These are phyloP conservation scores for Physocephala rufipes DNA, from an alignment of 2,888 invertebrate species.

Conservation along the genomic window DNA sequence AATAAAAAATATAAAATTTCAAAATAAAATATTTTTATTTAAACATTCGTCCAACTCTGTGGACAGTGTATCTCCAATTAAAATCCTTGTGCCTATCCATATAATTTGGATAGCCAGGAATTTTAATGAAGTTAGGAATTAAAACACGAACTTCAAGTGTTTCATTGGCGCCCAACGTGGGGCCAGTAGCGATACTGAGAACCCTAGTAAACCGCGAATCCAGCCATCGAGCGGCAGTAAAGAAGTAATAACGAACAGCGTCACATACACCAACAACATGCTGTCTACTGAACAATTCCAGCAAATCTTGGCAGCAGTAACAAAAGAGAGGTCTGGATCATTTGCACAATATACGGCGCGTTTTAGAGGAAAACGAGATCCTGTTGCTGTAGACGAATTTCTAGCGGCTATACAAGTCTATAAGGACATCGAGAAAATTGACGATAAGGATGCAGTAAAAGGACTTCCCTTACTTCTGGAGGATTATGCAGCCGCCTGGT, in stretches of 20 bases:
- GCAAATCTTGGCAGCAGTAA: constrained; percentile 30
- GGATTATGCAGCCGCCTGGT: constrained; percentile 44
- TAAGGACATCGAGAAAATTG: constrained; percentile 42
- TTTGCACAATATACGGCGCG: constrained; percentile 38
- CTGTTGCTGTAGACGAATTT: constrained; percentile 39
- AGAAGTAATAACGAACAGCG: too few relatives aligned
- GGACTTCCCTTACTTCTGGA: constrained; percentile 41
- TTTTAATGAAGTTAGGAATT: too few relatives aligned
- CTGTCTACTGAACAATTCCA: constrained; percentile 28
- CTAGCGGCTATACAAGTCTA: constrained; percentile 38
- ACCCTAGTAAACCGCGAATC: neutral
- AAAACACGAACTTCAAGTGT: too few relatives aligned
- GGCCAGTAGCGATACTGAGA: constrained; percentile 14
- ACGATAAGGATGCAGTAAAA: constrained; percentile 38
- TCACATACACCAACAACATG: constrained; percentile 6
- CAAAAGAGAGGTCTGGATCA: constrained; percentile 14
- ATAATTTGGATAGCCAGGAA: too few relatives aligned
- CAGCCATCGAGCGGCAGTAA: neutral
- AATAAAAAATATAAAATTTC: too few relatives aligned
- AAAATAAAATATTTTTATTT: too few relatives aligned
- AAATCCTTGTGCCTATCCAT: too few relatives aligned
- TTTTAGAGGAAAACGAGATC: constrained; percentile 35
- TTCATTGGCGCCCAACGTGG: constrained; percentile 33
- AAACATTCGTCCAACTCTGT: too few relatives aligned
- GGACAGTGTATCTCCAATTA: too few relatives aligned